phyloP scores from a whole-genome alignment of 1,140 invertebrate species.

The Anastrepha obliqua region DNA sequence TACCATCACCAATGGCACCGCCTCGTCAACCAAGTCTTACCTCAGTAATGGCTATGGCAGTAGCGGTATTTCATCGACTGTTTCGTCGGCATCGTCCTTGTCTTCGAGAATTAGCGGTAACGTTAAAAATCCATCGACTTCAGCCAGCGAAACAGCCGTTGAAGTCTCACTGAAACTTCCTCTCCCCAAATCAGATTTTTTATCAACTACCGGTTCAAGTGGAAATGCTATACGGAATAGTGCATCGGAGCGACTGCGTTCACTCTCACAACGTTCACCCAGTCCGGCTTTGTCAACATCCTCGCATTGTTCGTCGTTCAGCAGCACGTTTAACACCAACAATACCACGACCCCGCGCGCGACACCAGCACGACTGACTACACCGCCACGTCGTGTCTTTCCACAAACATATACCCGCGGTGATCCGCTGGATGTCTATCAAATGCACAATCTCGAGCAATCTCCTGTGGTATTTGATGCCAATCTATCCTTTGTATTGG shows the following conservation, averaged over 20 bases:
- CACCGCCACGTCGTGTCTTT: constrained; percentile 79
- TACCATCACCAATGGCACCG: neutral
- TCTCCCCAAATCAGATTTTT: constrained; percentile 63
- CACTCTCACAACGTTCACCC: constrained; percentile 64
- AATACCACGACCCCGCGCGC: neutral
- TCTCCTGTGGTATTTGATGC: constrained; percentile 87
- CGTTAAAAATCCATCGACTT: constrained; percentile 21
- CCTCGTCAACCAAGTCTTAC: neutral
- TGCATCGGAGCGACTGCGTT: constrained; percentile 60
- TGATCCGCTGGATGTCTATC: constrained; percentile 75
- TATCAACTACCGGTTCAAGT: constrained; percentile 44
- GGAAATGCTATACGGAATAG: constrained; percentile 6
- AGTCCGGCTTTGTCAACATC: constrained; percentile 68
- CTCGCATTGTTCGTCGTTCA: constrained; percentile 61
- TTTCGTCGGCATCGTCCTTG: constrained; percentile 62
- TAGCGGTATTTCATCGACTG: constrained; percentile 48
- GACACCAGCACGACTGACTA: constrained; percentile 60
- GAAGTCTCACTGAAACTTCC: constrained; percentile 70
- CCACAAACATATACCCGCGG: constrained; percentile 78
- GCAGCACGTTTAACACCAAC: neutral
- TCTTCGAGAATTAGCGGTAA: constrained; percentile 59
- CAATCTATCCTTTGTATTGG: constrained; percentile 85
- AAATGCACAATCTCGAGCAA: constrained; percentile 79
- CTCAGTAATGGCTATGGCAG: constrained; percentile 48
- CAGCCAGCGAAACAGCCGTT: constrained; percentile 64